Evolutionary conservation across 2,888 invertebrate genomes (phyloP), one percentile per base, ranked within the genome.

Genomic region (Microctonus hyperodae): DNA sequence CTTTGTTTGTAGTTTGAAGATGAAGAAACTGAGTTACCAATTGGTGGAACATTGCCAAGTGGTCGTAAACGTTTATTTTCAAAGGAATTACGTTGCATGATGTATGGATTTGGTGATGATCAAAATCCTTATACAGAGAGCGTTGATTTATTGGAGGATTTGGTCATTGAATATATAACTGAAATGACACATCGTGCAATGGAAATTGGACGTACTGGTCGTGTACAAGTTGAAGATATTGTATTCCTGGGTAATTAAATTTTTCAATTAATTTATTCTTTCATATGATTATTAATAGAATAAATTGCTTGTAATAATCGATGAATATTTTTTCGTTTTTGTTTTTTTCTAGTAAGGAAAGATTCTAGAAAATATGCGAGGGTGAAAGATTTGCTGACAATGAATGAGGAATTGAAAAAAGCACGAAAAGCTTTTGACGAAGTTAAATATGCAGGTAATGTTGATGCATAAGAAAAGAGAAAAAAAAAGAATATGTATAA

Each of bases 21-120:
- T 70, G 91, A 92, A 55, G 88, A 88, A 67, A 86, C 89, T 11
- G 91, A 91, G 73, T 88, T 91, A 70, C 90, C 90, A 70, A 86
- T 92, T 66, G 92, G 90, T 1, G 87, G 89, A 0, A 89, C 90
- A 37, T 74, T 83, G 44, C 88, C 89, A 11, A 84, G 86, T 61
- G 94, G 93, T 4, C 87, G 94, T 35, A 96, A 96, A 83, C 87
- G 96, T 53, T 83, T 96, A 1, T 96, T 96, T 75, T 95, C 95
- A 67, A 96, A 96, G 85, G 96, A 96, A 84, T 85, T 98, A 50
- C 88, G 97, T 33, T 96, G 96, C 76, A 99, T 99, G 98, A 97
- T 99, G 96, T 99, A 96, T 84, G 99, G 99, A 0, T 99, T 99
- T 87, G 99, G 99, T 4, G 99, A 99, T 84, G 98, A 99, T 82